Evolutionary conservation across 2,888 invertebrate species (phyloP).

Genomic region (Callinectes sapidus): DNA sequence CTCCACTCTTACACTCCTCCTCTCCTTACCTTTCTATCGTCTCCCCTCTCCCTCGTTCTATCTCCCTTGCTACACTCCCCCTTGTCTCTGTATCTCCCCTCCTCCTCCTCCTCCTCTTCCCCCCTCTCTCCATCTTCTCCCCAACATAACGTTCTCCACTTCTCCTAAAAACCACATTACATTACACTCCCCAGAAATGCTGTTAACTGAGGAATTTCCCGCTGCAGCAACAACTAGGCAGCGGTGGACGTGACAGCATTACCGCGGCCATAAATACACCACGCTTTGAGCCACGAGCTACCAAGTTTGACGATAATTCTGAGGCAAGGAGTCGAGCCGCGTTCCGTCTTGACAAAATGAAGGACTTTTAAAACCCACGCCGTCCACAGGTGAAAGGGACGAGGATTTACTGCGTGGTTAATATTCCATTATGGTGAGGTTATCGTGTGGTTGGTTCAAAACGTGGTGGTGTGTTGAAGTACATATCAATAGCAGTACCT

Average conservation of each 20-base stretch:
- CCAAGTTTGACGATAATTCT: slow-evolving; percentile 10
- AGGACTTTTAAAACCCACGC: slow-evolving; percentile 10
- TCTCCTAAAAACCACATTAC: slow-evolving; percentile 27
- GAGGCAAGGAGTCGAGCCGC: not conserved
- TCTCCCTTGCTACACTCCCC: not conserved
- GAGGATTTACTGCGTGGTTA: not conserved
- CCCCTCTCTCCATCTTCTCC: not conserved
- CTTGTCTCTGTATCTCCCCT: not conserved
- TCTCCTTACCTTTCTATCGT: not conserved
- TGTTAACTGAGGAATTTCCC: not conserved
- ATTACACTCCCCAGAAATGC: not conserved
- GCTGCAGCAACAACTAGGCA: not conserved
- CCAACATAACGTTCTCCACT: slow-evolving; percentile 13
- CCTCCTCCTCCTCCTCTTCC: not conserved
- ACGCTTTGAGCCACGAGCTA: not conserved
- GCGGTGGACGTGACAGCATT: not conserved
- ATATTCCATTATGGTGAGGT: not conserved
- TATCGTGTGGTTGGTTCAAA: too few species aligned
- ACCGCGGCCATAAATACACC: not conserved
- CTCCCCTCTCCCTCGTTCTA: not conserved
- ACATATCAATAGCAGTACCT: too few species aligned
- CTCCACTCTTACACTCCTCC: not conserved
- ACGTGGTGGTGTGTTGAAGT: too few species aligned
- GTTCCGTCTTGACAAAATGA: slow-evolving; percentile 8
- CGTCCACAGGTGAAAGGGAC: not conserved